These are phyloP conservation scores for Vicugna pacos DNA, from an alignment of 2,113 vertebrate species.

Conservation along the genomic window DNA sequence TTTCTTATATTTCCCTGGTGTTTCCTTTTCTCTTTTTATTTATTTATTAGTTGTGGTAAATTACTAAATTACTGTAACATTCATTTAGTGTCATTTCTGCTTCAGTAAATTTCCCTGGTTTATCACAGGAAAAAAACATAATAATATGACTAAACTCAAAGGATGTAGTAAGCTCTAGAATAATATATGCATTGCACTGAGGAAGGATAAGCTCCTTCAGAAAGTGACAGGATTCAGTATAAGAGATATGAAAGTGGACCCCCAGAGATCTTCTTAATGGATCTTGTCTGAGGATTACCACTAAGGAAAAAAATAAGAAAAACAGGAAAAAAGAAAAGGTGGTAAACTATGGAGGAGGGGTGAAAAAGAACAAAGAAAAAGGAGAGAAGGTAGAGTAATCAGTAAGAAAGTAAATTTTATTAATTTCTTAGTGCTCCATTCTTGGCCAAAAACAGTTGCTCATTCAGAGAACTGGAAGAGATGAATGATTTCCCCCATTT, in stretches of 20 bases:
- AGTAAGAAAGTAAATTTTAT: not conserved
- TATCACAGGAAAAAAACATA: not conserved
- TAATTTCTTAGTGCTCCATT: not conserved
- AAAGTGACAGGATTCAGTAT: not conserved
- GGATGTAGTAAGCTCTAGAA: not conserved
- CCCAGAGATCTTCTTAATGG: not conserved
- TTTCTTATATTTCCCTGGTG: not conserved
- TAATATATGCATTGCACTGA: not conserved
- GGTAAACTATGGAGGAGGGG: not conserved
- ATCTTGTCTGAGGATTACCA: not conserved
- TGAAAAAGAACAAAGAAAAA: not conserved
- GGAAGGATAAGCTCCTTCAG: not conserved
- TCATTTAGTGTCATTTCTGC: not conserved
- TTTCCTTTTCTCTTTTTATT: not conserved
- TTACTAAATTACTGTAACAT: not conserved
- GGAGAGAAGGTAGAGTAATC: not conserved
- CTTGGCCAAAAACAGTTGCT: not conserved
- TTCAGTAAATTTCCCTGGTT: not conserved
- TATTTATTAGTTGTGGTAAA: not conserved
- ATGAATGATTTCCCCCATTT: not conserved
- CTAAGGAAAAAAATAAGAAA: not conserved
- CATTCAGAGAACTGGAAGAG: not conserved
- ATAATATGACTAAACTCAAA: not conserved
- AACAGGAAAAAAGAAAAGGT: accelerated
- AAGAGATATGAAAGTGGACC: not conserved